Conservation (phyloP, 2,113 vertebrate genomes). For the Nanorana parkeri region DNA sequence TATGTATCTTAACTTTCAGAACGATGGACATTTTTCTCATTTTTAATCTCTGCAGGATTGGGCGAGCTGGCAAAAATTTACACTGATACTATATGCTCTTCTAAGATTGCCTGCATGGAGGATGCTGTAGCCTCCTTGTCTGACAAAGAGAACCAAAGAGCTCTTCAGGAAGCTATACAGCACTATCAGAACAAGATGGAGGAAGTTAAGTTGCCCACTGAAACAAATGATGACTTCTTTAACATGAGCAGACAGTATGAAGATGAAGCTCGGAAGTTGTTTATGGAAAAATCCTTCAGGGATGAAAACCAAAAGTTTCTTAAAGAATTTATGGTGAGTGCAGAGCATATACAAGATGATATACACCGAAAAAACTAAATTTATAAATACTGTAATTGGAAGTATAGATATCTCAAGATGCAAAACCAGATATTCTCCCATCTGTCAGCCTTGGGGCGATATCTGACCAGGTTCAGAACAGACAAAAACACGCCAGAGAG, state of each 20-base stretch:
- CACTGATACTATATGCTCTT: conserved; percentile 60
- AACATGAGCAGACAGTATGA: conserved; percentile 47
- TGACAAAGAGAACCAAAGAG: conserved; percentile 60
- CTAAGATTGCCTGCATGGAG: conserved; percentile 63
- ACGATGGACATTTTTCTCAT: too few species aligned
- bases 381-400: too few species aligned
- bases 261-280: conserved; percentile 54
- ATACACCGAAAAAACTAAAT: too few species aligned
- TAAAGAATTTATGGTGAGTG: conserved; percentile 55
- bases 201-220: background rate
- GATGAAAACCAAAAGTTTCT: conserved; percentile 58
- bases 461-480: too few species aligned
- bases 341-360: too few species aligned
- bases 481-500: too few species aligned
- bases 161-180: conserved; percentile 47
- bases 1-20: too few species aligned
- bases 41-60: conserved; percentile 51
- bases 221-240: conserved; percentile 58
- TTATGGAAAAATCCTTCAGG: conserved; percentile 60
- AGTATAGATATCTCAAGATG: too few species aligned
- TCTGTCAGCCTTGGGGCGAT: too few species aligned
- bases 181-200: conserved; percentile 53
- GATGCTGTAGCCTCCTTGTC: conserved; percentile 59
- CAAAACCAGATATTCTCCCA: too few species aligned
- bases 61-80: conserved; percentile 57